These are phyloP conservation scores for Harpagoxenus sublaevis DNA, from an alignment of 2,888 invertebrate species.

Conservation along the genomic window DNA sequence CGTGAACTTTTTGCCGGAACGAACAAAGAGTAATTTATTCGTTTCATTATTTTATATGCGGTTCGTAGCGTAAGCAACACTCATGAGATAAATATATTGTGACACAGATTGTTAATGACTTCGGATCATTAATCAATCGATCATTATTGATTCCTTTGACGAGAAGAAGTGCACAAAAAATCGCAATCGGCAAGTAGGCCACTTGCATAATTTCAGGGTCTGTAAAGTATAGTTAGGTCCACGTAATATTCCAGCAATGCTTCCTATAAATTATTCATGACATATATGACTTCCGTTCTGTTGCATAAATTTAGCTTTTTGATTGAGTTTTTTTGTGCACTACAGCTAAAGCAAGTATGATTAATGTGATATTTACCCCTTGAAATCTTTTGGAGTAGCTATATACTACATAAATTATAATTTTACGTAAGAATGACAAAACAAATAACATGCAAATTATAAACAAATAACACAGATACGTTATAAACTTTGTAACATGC, in stretches of 20 bases:
- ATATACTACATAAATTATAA: neutral
- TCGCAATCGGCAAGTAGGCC: conserved; percentile 1
- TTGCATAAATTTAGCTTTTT: neutral
- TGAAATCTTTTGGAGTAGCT: neutral
- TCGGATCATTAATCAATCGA: neutral
- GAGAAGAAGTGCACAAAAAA: conserved; percentile 27
- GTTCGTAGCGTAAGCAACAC: neutral
- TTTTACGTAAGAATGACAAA: neutral
- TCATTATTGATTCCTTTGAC: neutral
- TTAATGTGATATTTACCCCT: neutral
- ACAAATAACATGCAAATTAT: neutral
- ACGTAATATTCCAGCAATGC: neutral
- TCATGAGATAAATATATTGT: neutral
- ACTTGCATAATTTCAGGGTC: neutral
- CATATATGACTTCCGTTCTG: neutral
- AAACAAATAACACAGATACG: neutral
- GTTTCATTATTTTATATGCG: neutral
- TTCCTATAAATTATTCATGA: conserved; percentile 42
- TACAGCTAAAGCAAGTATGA: neutral
- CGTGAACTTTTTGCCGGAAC: neutral
- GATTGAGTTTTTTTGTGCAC: conserved; percentile 18
- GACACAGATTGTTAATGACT: conserved; percentile 2
- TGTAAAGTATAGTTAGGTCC: neutral
- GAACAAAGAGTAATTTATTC: neutral
- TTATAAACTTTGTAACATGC: neutral